Base-by-base conservation (phyloP, 2,888 invertebrate species). In the Diarsia mendica region DNA sequence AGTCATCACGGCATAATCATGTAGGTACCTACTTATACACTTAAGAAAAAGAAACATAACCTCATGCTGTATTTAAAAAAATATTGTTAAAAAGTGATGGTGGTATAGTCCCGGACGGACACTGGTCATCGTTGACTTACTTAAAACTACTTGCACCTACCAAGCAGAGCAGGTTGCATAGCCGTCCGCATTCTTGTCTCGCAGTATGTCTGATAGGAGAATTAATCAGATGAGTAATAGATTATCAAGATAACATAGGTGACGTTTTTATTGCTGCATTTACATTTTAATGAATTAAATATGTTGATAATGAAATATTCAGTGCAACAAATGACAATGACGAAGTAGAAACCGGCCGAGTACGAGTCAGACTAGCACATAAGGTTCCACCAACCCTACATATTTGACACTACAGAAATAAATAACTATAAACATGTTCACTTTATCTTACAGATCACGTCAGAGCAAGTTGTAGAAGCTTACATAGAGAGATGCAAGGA, bases 401-500 rank as follows among this genome's bases (percentile, higher is more conserved):
- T n/a, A 53, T 51, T 51, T 51, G 51, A 51, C 51, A 10, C 51
- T 51, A n/a, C 20, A 1, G 9, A 0, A 5, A 60, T 18, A 33
- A 33, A 18, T 23, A 28, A 28, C 28, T 58, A 58, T 15, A 33
- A 39, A 70, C 15, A 49, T 44, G 23, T 13, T 11, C 4, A 15
- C 44, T 39, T 79, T 71, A 58, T 61, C 72, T 95, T 96, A 61
- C 93, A 98, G 98, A 94, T 98, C 74, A 97, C 97, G 85, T 97
- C 98, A 89, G 98, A 97, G 94, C 97, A 97, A 89, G 97, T 98
- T 46, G 97, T 98, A 46, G 93, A 97, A 87, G 97, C 98, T 0
- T 99, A 98, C 90, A 98, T 99, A 86, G 97, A 97, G 20, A 96
- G 98, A 80, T 98, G 98, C 85, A 97, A 97, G 87, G 97, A 98